Conservation (phyloP, 2,113 vertebrate genomes). For the Noturus placidus region DNA sequence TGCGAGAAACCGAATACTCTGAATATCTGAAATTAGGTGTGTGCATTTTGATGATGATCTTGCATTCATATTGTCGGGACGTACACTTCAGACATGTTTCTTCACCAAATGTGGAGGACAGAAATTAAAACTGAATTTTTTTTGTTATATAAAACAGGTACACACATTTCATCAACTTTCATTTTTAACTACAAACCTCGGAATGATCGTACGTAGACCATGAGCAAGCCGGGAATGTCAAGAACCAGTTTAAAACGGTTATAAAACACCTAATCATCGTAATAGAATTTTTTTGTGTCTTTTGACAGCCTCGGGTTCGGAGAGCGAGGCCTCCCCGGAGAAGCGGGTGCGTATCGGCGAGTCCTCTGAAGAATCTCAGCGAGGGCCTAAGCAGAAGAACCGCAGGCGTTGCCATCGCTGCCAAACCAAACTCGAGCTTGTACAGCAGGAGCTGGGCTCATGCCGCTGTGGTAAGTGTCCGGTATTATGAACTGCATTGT, state of each 20-base stretch:
- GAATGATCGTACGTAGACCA: neutral
- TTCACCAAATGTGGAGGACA: neutral
- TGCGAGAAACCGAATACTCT: neutral
- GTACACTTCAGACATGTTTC: neutral
- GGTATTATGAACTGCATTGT: conserved; percentile 7
- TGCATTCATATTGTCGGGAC: neutral
- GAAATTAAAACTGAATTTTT: neutral
- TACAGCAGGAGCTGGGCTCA: conserved; percentile 96
- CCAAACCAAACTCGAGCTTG: conserved; percentile 98
- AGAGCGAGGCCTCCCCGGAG: conserved; percentile 87
- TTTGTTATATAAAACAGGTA: too few relatives aligned
- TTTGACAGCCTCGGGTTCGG: conserved; percentile 86
- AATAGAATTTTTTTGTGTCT: neutral
- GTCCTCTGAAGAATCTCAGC: conserved; percentile 78
- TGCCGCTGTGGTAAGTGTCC: conserved; percentile 90
- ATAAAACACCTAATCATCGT: neutral
- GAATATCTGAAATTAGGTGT: neutral
- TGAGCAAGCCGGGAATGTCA: neutral
- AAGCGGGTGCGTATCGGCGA: conserved; percentile 85
- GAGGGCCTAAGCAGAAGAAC: conserved; percentile 87
- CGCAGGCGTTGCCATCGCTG: conserved; percentile 96
- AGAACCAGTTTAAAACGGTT: neutral
- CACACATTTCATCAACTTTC: too few relatives aligned
- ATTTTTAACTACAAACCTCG: neutral
- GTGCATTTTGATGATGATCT: neutral